phyloP scores from a whole-genome alignment of 2,113 vertebrate species.

The Chiloscyllium plagiosum region DNA sequence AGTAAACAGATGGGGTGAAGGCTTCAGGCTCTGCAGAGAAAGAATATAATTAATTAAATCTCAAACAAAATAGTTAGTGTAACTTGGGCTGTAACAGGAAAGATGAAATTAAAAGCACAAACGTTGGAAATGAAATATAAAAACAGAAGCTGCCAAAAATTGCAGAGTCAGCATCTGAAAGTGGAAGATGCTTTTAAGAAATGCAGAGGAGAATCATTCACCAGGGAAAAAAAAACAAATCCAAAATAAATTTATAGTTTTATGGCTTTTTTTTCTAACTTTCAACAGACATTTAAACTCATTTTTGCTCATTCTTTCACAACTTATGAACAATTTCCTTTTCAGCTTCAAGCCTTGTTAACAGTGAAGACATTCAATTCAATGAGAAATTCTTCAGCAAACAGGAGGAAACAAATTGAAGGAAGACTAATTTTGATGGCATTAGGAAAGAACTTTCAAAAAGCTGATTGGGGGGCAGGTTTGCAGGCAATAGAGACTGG shows the following conservation, averaged over 20 bases:
- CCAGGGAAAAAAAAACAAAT: background rate
- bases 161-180: background rate
- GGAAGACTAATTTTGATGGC: too few species aligned
- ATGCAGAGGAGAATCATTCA: background rate
- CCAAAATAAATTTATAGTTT: background rate
- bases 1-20: constrained; percentile 91
- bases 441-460: too few species aligned
- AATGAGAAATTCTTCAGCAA: background rate
- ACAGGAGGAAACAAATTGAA: background rate
- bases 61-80: background rate
- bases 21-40: constrained; percentile 91
- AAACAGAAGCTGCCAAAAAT: background rate
- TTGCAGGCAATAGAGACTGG: too few species aligned
- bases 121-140: background rate
- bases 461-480: too few species aligned
- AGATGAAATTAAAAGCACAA: background rate
- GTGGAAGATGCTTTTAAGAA: background rate
- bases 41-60: constrained; percentile 32
- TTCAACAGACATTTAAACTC: too few species aligned
- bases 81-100: background rate
- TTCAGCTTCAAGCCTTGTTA: background rate
- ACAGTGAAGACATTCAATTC: background rate
- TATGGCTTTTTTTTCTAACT: background rate
- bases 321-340: background rate
- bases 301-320: background rate